Conservation (phyloP, 2,888 invertebrate genomes). For the Sabatieria punctata region DNA sequence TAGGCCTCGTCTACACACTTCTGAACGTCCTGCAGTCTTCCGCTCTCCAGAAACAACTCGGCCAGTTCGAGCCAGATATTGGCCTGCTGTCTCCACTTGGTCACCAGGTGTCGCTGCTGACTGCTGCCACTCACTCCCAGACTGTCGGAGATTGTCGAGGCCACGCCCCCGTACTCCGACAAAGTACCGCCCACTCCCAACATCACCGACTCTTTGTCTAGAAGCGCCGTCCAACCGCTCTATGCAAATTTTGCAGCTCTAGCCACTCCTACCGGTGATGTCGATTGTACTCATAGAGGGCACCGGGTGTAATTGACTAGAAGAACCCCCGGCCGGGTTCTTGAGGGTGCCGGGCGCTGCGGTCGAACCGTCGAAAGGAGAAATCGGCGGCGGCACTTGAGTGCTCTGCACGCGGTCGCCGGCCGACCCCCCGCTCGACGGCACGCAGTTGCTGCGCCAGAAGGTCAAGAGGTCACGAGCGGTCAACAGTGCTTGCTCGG, state of each 20-base stretch:
- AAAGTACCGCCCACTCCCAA: slow-evolving; percentile 8
- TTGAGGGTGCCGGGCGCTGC: not conserved
- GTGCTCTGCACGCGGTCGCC: not conserved
- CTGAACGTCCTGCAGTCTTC: slow-evolving; percentile 34
- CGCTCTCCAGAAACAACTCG: slow-evolving; percentile 51
- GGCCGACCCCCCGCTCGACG: not conserved
- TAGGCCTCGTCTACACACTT: slow-evolving; percentile 73
- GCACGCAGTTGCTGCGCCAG: slow-evolving; percentile 39
- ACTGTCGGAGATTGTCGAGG: slow-evolving; percentile 20
- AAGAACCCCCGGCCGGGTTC: not conserved
- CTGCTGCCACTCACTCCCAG: slow-evolving; percentile 11
- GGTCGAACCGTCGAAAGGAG: too few relatives aligned
- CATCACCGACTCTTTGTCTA: slow-evolving; percentile 6
- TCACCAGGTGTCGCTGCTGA: not conserved
- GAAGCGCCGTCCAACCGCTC: not conserved
- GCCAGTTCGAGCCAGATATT: slow-evolving; percentile 70
- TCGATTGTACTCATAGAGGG: not conserved
- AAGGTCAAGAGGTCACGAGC: slow-evolving; percentile 71
- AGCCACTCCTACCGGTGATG: not conserved
- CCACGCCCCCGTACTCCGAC: slow-evolving; percentile 18
- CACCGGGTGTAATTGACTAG: not conserved
- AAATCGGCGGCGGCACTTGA: not conserved
- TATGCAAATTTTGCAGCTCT: not conserved
- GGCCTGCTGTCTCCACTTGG: slow-evolving; percentile 32
- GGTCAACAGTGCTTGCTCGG: slow-evolving; percentile 60